Conservation (phyloP, 2,888 invertebrate species). For the Eupeodes latifasciatus region DNA sequence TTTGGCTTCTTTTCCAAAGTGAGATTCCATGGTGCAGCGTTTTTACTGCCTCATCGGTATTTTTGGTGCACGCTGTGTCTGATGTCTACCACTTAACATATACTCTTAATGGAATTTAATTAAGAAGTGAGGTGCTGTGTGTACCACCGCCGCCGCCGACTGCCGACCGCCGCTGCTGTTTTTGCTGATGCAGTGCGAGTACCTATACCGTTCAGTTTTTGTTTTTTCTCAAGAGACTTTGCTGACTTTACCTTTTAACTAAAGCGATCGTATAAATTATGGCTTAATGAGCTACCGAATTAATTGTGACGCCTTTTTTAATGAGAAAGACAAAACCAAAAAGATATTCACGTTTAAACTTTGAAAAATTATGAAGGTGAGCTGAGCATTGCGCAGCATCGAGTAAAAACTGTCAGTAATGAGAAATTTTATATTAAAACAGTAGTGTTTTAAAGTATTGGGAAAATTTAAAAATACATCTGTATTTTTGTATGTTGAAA, state of each 20-base stretch:
- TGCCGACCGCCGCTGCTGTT: background rate
- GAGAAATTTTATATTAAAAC: too few species aligned
- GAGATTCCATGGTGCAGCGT: constrained; percentile 53
- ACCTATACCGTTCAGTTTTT: background rate
- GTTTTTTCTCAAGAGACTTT: background rate
- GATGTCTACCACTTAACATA: constrained; percentile 58
- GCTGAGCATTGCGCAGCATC: too few species aligned
- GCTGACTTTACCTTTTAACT: constrained; percentile 34
- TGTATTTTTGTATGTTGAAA: too few species aligned
- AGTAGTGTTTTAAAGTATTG: too few species aligned
- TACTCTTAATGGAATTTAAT: constrained; percentile 74
- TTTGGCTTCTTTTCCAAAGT: constrained; percentile 18
- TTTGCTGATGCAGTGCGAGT: background rate
- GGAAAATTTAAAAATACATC: too few species aligned
- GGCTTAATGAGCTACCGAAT: constrained; percentile 59
- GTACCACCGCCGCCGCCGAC: background rate
- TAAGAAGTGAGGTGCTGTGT: constrained; percentile 63
- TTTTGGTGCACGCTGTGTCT: constrained; percentile 32
- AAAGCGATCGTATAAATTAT: constrained; percentile 59
- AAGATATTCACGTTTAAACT: too few species aligned
- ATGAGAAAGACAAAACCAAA: background rate
- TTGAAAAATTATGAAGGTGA: too few species aligned
- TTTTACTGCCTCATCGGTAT: constrained; percentile 38
- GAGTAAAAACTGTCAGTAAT: too few species aligned
- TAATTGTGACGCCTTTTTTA: constrained; percentile 49